A percentile compares a stretch with the other conserved stretches of the same genome.
These are phyloP conservation scores for Lepus timidus DNA, from an alignment of 2,113 vertebrate genomes.

Conservation along the genomic window DNA sequence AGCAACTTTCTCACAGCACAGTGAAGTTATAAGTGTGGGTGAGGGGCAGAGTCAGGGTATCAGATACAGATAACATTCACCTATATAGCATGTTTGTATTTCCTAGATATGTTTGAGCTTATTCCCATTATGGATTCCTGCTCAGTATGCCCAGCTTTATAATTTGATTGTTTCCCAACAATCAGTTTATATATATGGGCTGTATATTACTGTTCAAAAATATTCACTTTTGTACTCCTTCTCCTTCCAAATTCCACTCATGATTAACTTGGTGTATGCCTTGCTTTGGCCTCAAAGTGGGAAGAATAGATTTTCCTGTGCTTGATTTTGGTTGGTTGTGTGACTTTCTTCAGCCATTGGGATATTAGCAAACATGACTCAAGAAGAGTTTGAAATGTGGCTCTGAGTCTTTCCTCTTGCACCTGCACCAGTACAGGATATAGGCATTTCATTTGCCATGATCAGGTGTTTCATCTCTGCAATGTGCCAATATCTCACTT, in stretches of 20 bases:
- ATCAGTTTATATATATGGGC: too few relatives aligned
- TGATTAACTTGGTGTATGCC: background rate
- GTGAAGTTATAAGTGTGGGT: background rate
- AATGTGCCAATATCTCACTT: background rate
- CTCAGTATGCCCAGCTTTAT: background rate
- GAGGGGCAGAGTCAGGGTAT: background rate
- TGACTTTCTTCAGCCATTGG: background rate
- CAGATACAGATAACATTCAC: background rate
- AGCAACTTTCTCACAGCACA: background rate
- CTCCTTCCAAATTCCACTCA: background rate
- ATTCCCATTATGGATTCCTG: background rate
- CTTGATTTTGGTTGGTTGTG: background rate
- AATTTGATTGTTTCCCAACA: background rate
- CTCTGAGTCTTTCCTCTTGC: background rate
- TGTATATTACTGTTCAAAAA: background rate
- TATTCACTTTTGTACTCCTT: background rate
- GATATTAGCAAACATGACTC: background rate
- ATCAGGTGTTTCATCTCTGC: background rate
- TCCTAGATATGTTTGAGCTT: background rate
- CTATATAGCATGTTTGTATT: background rate
- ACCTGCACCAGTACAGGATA: background rate
- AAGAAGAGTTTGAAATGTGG: background rate
- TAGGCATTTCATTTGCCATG: background rate
- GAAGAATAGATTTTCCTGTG: background rate
- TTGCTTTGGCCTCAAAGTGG: background rate